Percentiles rank a stretch among this genome's conserved stretches.
phyloP scores from a whole-genome alignment of 2,113 vertebrate species.

The Xiphophorus maculatus region DNA sequence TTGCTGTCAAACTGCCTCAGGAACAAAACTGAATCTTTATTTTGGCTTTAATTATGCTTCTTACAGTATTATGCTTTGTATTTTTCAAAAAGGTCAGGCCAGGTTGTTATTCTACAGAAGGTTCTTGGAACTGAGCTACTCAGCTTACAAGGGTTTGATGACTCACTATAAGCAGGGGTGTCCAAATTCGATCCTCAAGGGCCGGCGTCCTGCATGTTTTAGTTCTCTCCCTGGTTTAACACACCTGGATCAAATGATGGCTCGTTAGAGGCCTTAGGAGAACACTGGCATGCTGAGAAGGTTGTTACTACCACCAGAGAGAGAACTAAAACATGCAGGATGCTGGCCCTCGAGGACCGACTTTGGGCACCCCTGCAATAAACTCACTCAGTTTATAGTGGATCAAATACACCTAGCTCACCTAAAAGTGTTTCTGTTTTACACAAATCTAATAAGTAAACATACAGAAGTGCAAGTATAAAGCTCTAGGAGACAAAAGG shows the following conservation, averaged over 20 bases:
- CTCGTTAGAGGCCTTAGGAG: too few species aligned
- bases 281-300: too few species aligned
- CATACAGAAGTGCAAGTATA: neutral
- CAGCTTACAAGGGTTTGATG: neutral
- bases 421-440: too few species aligned
- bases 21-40: slow-evolving; percentile 1
- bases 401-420: neutral
- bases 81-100: neutral
- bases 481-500: slow-evolving; percentile 16
- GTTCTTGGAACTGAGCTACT: neutral
- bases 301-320: too few species aligned
- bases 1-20: slow-evolving; percentile 15
- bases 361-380: too few species aligned
- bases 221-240: too few species aligned
- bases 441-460: neutral
- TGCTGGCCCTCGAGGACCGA: too few species aligned
- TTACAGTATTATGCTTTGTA: neutral
- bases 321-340: too few species aligned
- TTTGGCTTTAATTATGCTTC: neutral
- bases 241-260: too few species aligned
- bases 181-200: too few species aligned
- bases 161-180: too few species aligned
- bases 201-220: too few species aligned
- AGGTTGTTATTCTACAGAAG: neutral
- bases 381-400: neutral